Evolutionary conservation across 2,888 invertebrate genomes (phyloP).

Genomic region (Lasioglossum lativentre): DNA sequence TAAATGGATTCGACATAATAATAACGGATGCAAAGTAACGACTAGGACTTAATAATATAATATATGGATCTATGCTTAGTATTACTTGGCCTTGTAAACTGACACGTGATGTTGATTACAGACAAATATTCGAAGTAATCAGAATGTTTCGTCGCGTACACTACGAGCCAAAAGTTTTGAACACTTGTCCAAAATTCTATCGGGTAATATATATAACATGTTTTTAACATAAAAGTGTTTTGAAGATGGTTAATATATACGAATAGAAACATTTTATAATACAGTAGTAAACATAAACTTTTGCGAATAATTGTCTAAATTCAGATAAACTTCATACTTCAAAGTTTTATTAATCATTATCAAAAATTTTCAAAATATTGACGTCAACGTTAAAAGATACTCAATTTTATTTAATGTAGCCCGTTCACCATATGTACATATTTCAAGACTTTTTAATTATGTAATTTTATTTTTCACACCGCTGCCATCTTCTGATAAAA

Average conservation of each 20-base stretch:
- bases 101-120: not conserved
- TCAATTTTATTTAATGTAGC: not conserved
- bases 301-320: no score
- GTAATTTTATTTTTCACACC: not conserved
- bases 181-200: not conserved
- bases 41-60: not conserved
- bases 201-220: not conserved
- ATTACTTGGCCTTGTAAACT: slow-evolving; percentile 3
- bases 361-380: not conserved
- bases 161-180: not conserved
- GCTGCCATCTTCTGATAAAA: not conserved
- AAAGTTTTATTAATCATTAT: not conserved
- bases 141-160: not conserved
- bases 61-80: not conserved
- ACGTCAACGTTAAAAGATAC: no score
- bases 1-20: not conserved
- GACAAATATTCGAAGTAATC: not conserved
- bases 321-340: no score
- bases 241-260: not conserved
- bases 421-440: not conserved
- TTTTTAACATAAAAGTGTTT: not conserved
- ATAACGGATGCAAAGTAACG: not conserved
- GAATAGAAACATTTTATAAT: not conserved
- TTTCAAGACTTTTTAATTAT: not conserved
- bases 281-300: no score